Conservation (phyloP, 2,113 vertebrate genomes). For the Sakesphorus luctuosus region DNA sequence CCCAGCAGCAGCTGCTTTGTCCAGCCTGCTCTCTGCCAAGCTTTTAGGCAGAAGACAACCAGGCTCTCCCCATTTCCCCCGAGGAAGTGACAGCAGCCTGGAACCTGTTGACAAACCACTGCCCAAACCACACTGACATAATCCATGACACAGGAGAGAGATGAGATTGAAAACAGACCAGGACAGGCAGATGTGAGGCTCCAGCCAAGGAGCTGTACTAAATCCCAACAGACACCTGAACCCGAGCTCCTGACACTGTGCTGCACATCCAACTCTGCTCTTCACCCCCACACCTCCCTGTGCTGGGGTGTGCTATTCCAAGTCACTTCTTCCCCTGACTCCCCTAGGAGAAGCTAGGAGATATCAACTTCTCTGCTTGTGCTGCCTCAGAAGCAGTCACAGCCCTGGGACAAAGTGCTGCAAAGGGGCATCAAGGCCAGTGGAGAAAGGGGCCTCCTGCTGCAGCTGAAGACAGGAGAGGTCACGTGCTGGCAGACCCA, state of each 20-base stretch:
- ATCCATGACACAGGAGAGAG: background rate
- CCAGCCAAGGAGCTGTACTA: background rate
- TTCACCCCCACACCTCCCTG: background rate
- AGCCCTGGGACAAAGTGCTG: background rate
- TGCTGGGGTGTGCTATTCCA: background rate
- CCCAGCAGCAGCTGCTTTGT: background rate
- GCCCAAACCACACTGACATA: background rate
- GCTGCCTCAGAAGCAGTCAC: background rate
- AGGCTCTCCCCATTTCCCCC: background rate
- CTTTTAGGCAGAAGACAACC: background rate
- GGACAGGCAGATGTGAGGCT: background rate
- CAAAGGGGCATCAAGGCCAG: background rate
- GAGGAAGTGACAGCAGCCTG: accelerated
- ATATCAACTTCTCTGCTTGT: background rate
- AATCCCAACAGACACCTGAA: background rate
- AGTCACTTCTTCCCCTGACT: background rate
- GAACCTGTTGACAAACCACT: background rate
- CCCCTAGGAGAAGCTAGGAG: background rate
- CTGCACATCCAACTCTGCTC: background rate
- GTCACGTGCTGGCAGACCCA: background rate
- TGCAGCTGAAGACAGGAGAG: background rate
- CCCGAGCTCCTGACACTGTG: background rate
- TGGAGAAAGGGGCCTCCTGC: background rate
- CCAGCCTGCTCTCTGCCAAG: background rate
- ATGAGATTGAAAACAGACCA: background rate